phyloP scores from a whole-genome alignment of 2,797 vertebrate species.

The Scolopax bukidnonensis region DNA sequence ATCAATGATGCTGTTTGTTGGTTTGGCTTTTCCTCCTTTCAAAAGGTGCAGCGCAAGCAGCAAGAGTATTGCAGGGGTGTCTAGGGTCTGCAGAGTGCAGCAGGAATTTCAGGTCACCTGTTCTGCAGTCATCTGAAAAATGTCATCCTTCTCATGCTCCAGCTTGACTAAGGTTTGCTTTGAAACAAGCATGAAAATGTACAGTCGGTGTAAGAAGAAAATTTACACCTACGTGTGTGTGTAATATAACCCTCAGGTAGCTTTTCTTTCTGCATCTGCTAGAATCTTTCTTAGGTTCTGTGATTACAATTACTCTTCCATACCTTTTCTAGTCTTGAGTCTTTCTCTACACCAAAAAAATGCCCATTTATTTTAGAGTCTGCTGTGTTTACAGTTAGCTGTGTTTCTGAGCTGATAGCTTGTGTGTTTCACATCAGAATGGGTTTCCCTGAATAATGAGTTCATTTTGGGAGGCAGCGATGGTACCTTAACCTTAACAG shows the following conservation, averaged over 20 bases:
- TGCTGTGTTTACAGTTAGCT: background rate
- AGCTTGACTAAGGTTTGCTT: background rate
- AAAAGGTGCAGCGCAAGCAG: background rate
- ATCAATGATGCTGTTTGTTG: background rate
- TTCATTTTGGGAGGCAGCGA: background rate
- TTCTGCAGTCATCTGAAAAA: background rate
- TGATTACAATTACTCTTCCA: background rate
- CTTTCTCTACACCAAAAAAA: background rate
- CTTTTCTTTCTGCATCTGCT: background rate
- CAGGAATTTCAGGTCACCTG: background rate
- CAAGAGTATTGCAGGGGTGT: background rate
- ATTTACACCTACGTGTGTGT: background rate
- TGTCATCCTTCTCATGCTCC: background rate
- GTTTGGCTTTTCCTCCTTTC: background rate
- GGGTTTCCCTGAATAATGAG: background rate
- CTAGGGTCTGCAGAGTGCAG: background rate
- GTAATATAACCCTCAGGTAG: background rate
- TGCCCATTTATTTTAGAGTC: background rate
- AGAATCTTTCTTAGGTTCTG: background rate
- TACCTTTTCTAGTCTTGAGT: background rate
- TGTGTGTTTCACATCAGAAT: background rate
- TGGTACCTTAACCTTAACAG: background rate
- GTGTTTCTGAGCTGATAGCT: background rate
- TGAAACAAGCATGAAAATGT: background rate
- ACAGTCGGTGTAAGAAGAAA: background rate